Percentiles rank a stretch among this genome's conserved stretches.
These are phyloP conservation scores for Parelbella ahira DNA, from an alignment of 2,888 invertebrate genomes.

Conservation along the genomic window DNA sequence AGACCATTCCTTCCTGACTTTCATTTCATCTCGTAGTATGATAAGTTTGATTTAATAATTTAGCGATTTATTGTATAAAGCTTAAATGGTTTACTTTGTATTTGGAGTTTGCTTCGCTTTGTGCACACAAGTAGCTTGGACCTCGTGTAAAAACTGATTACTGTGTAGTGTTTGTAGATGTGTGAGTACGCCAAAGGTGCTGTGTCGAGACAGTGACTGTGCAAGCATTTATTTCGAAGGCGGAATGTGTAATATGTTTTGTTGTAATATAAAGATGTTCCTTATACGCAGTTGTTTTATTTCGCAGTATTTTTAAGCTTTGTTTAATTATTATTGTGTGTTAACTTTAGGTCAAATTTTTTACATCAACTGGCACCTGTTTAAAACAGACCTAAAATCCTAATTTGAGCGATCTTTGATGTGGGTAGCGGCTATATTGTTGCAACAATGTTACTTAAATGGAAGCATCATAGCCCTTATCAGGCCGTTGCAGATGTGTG, in stretches of 20 bases:
- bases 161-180: constrained; percentile 6
- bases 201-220: constrained; percentile 37
- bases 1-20: too few relatives aligned
- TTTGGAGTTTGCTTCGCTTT: constrained; percentile 26
- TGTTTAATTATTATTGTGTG: too few relatives aligned
- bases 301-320: too few relatives aligned
- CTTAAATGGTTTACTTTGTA: constrained; percentile 14
- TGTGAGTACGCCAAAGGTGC: constrained; percentile 36
- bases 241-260: constrained; percentile 58
- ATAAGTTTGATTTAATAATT: constrained; percentile 6
- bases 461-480: too few relatives aligned
- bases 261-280: constrained; percentile 68
- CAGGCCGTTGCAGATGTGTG: too few relatives aligned
- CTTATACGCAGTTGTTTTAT: constrained; percentile 44
- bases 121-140: constrained; percentile 14
- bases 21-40: constrained; percentile 4
- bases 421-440: too few relatives aligned
- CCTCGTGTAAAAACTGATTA: constrained; percentile 13
- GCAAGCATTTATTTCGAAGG: constrained; percentile 52
- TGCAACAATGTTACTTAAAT: too few relatives aligned
- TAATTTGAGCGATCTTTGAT: too few relatives aligned
- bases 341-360: too few relatives aligned
- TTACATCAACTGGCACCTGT: too few relatives aligned
- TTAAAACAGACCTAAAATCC: too few relatives aligned
- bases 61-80: constrained; percentile 1